Base-by-base conservation (phyloP, 1,140 invertebrate genomes). In the Hydropsyche tenuis region DNA sequence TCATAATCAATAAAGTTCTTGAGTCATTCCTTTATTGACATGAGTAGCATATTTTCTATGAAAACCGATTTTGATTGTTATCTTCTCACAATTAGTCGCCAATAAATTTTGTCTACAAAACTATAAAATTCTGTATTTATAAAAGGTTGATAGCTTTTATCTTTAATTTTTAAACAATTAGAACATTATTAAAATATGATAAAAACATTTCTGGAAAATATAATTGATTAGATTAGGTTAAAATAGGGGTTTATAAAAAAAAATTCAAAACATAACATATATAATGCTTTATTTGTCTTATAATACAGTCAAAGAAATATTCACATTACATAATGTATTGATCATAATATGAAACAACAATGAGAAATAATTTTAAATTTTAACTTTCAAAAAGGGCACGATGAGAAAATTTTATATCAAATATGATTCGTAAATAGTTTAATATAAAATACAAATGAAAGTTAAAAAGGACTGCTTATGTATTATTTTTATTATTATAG, bases 281-380 rank as follows among this genome's bases (percentile, higher is more conserved):
- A 73, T 65, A 73, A 72, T 72, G 71, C 69, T 73, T 73, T 65
- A 64, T 73, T 73, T 72, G 62, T 73, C 63, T 65, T 73, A 73
- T 73, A 25, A 12, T 73, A 73, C 71, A 73, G 71, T 73, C 71
- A 73, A 73, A 73, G 45, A 73, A 73, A 71, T 71, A 56, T 63
- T 72, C 63, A 73, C 62, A 66, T 73, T 73, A 73, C 71, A 72
- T 72, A 20, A 25, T 73, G 7, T 56, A 63, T 23, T 60, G 22
- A 71, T 71, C 18, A 56, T 56, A 62, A 72, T 73, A 75, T 63
- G 56, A 22, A 72, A 60, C 63, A 73, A 73, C 71, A 73, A 73
- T 62, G 46, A 73, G 71, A 73, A 73, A 73, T 73, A 37, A 73
- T 65, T 60, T 73, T 20, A 25, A 30, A 69, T 70, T 51, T 65